Evolutionary conservation across 2,888 invertebrate species (phyloP).

Genomic region (Pemphredon lugubris): DNA sequence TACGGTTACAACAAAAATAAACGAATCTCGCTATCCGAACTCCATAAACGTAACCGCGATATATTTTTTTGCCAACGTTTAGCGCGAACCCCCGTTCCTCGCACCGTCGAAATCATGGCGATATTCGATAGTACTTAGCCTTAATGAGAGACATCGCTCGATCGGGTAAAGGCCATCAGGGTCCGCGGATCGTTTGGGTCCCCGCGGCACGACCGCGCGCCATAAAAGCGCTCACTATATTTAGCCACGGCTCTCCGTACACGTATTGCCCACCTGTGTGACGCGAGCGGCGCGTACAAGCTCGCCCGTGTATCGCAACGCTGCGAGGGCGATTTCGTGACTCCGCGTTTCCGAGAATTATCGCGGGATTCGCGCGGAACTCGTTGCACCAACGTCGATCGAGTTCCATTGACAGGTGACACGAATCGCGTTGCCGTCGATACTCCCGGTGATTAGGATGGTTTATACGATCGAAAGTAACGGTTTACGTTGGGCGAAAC

Average conservation of each 20-base stretch:
- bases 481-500: too few species aligned
- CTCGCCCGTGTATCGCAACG: conserved; percentile 52
- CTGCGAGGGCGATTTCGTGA: conserved; percentile 12
- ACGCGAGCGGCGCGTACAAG: conserved; percentile 12
- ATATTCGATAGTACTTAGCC: conserved; percentile 39
- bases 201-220: conserved; percentile 57
- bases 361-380: too few species aligned
- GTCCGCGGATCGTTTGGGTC: conserved; percentile 55
- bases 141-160: conserved; percentile 59
- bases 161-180: conserved; percentile 63
- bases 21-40: background rate
- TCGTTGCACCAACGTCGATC: too few species aligned
- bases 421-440: too few species aligned
- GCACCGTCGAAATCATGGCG: conserved; percentile 50
- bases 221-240: conserved; percentile 68
- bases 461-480: too few species aligned
- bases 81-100: background rate
- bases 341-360: too few species aligned
- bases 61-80: too few species aligned
- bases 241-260: conserved; percentile 56
- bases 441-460: too few species aligned
- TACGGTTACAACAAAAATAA: too few species aligned
- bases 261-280: conserved; percentile 52
- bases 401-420: too few species aligned
- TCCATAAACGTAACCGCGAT: background rate